These are phyloP conservation scores for Andrena haemorrhoa DNA, from an alignment of 2,888 invertebrate species.

Conservation along the genomic window DNA sequence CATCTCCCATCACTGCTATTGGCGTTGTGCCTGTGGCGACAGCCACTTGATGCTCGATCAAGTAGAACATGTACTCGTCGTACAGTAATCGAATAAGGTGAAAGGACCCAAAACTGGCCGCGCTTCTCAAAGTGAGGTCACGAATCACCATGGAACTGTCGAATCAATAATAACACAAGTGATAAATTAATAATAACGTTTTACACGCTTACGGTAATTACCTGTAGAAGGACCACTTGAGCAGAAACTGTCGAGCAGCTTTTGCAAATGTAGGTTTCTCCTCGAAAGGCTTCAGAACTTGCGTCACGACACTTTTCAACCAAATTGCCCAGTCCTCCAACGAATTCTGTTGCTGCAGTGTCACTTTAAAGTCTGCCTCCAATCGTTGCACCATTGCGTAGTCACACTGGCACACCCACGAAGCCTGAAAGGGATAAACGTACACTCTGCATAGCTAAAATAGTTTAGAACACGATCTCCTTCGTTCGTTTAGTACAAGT, in stretches of 20 bases:
- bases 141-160: constrained; percentile 98
- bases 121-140: constrained; percentile 97
- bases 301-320: constrained; percentile 97
- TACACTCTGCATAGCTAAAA: constrained; percentile 52
- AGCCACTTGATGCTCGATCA: constrained; percentile 98
- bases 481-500: constrained; percentile 43
- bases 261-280: constrained; percentile 93
- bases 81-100: constrained; percentile 98
- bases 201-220: constrained; percentile 76
- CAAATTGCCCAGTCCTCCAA: constrained; percentile 99
- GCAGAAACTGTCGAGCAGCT: constrained; percentile 95
- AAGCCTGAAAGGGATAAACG: constrained; percentile 88
- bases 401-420: constrained; percentile 99
- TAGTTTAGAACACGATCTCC: constrained; percentile 39
- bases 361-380: constrained; percentile 97
- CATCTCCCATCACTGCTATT: constrained; percentile 95
- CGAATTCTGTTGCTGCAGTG: constrained; percentile 95
- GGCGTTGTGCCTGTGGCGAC: constrained; percentile 95
- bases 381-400: constrained; percentile 93
- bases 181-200: neutral
- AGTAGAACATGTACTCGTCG: constrained; percentile 99
- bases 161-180: neutral
- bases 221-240: constrained; percentile 99
- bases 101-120: constrained; percentile 99
- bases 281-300: constrained; percentile 95